phyloP scores from a whole-genome alignment of 2,888 invertebrate genomes.

The Schizotus pectinicornis region DNA sequence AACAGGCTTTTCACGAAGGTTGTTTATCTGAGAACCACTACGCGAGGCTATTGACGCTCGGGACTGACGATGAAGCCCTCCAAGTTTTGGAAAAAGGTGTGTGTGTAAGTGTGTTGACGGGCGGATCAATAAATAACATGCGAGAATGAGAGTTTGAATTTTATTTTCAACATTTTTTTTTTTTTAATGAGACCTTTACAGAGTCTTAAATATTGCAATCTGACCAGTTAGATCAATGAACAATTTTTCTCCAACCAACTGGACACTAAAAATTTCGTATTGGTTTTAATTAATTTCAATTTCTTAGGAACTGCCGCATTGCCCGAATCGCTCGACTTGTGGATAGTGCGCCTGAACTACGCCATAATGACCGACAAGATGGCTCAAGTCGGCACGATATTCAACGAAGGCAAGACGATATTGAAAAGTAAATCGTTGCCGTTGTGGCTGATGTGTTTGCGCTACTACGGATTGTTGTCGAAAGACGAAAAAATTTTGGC shows the following conservation, averaged over 20 bases:
- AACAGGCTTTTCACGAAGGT: conserved; percentile 41
- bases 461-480: conserved; percentile 52
- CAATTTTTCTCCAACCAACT: too few relatives aligned
- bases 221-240: too few relatives aligned
- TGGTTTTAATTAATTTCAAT: background rate
- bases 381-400: conserved; percentile 46
- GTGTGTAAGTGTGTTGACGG: background rate
- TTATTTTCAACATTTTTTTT: too few relatives aligned
- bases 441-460: conserved; percentile 58
- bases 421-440: conserved; percentile 57
- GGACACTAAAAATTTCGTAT: background rate
- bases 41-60: conserved; percentile 48
- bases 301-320: conserved; percentile 57
- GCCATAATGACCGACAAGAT: conserved; percentile 58
- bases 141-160: too few relatives aligned
- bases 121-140: too few relatives aligned
- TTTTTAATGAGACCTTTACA: too few relatives aligned
- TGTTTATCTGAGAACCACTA: conserved; percentile 48
- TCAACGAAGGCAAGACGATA: conserved; percentile 50
- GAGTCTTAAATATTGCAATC: too few relatives aligned
- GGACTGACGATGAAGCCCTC: conserved; percentile 38
- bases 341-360: conserved; percentile 61
- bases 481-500: conserved; percentile 53
- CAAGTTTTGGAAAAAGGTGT: conserved; percentile 40
- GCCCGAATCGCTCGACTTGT: conserved; percentile 60